phyloP scores from a whole-genome alignment of 2,888 invertebrate species.

The Chymomyza fuscimana region DNA sequence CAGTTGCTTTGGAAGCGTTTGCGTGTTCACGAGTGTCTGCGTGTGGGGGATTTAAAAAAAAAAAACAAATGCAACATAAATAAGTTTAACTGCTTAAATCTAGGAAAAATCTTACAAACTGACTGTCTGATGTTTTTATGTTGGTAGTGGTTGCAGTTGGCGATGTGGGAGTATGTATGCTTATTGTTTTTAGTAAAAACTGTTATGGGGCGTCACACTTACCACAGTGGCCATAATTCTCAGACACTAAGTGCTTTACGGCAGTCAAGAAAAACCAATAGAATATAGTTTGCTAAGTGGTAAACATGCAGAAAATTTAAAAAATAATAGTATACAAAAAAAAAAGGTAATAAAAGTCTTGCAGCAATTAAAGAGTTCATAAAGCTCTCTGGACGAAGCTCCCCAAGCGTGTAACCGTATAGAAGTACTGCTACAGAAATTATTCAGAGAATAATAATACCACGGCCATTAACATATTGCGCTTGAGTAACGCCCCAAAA shows the following conservation, averaged over 20 bases:
- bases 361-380: not conserved
- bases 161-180: not conserved
- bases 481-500: not conserved
- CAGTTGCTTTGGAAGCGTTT: not conserved
- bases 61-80: constrained; percentile 62
- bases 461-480: not conserved
- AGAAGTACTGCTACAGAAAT: not conserved
- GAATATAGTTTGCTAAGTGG: not conserved
- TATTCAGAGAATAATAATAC: not conserved
- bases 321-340: not conserved
- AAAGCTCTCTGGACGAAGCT: not conserved
- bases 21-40: not conserved
- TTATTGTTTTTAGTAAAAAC: not conserved
- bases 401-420: not conserved
- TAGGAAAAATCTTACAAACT: not conserved
- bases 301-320: not conserved
- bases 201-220: constrained; percentile 1
- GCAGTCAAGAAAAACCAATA: not conserved
- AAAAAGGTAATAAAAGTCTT: not conserved
- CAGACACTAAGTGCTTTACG: not conserved
- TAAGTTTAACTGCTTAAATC: constrained; percentile 58
- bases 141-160: not conserved
- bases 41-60: constrained; percentile 15
- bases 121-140: not conserved
- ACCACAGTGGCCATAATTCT: not conserved